phyloP scores from a whole-genome alignment of 2,113 vertebrate species.

The Eulemur rufifrons region DNA sequence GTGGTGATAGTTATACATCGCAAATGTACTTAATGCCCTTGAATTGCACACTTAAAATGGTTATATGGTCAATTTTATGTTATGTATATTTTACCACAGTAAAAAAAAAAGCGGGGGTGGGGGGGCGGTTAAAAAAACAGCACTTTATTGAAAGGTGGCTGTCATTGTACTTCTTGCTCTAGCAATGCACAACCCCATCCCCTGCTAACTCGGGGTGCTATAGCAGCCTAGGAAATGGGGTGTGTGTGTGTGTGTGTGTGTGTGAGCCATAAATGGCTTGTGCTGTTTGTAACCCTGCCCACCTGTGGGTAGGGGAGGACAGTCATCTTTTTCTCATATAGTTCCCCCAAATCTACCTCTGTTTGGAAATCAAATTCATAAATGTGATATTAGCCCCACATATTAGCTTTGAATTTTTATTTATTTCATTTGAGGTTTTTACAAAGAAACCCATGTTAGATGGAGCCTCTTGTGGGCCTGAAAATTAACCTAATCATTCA shows the following conservation, averaged over 20 bases:
- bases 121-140: neutral
- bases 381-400: neutral
- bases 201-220: neutral
- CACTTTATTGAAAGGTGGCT: neutral
- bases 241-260: no score
- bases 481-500: slow-evolving; percentile 34
- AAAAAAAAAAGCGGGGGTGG: neutral
- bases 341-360: neutral
- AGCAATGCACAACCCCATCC: neutral
- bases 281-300: neutral
- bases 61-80: neutral
- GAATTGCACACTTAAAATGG: neutral
- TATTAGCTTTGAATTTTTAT: neutral
- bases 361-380: slow-evolving; percentile 23
- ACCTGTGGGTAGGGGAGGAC: neutral
- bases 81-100: neutral
- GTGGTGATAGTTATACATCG: neutral
- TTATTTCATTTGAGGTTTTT: neutral
- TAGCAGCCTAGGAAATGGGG: neutral
- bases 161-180: neutral
- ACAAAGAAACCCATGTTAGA: neutral
- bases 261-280: neutral
- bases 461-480: neutral
- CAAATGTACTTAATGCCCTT: neutral
- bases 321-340: neutral